Percentiles rank a stretch among this genome's conserved stretches.
Conservation (phyloP, 1,140 invertebrate species). For the Metopolophium dirhodum region DNA sequence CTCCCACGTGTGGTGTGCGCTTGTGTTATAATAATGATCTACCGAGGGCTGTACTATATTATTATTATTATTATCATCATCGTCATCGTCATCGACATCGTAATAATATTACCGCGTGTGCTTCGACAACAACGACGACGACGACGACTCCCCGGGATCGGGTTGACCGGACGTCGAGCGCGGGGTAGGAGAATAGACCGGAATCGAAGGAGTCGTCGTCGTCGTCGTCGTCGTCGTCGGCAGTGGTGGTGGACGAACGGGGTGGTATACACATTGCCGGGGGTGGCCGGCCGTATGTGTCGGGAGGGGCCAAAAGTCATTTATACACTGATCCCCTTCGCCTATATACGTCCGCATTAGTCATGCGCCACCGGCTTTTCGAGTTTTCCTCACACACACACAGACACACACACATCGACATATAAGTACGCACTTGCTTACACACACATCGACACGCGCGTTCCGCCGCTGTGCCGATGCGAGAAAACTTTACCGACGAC, state of each 20-base stretch:
- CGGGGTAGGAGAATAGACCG: neutral
- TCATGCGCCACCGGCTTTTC: slow-evolving; percentile 47
- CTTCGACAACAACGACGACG: neutral
- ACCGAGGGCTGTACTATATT: neutral
- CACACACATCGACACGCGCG: neutral
- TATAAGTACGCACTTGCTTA: neutral
- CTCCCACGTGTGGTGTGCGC: neutral
- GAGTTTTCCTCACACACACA: slow-evolving; percentile 40
- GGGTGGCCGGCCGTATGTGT: neutral
- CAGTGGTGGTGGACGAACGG: neutral
- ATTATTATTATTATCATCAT: neutral
- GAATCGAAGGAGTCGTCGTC: neutral
- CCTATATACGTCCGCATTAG: slow-evolving; percentile 16
- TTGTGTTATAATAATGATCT: slow-evolving; percentile 10
- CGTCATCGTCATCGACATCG: neutral
- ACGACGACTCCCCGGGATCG: neutral
- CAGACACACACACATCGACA: neutral
- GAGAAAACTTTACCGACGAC: slow-evolving; percentile 10
- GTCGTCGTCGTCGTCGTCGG: too few relatives aligned
- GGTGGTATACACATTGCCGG: neutral
- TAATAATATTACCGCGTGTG: neutral
- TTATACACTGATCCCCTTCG: slow-evolving; percentile 36
- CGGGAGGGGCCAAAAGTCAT: slow-evolving; percentile 38
- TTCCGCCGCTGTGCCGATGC: neutral
- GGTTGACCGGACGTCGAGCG: neutral